Evolutionary conservation across 2,888 invertebrate genomes (phyloP).

Genomic region (Scrobipalpa costella): DNA sequence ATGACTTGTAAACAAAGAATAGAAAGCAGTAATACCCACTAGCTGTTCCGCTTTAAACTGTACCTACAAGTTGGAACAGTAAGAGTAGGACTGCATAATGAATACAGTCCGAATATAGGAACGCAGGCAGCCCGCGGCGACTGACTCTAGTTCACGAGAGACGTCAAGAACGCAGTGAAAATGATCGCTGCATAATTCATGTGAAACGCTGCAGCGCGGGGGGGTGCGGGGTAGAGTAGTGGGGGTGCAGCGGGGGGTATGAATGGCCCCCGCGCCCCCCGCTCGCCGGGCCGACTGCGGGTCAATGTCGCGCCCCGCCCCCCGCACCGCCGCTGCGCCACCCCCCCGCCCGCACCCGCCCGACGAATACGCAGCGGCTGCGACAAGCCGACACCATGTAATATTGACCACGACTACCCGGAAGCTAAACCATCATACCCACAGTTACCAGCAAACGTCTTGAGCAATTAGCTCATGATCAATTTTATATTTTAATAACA

Average conservation of each 20-base stretch:
- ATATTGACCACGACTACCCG: not conserved
- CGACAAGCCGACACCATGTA: not conserved
- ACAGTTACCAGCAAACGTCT: too few species aligned
- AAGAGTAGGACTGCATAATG: not conserved
- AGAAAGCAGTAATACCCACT: too few species aligned
- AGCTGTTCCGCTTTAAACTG: too few species aligned
- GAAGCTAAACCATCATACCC: not conserved
- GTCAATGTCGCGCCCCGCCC: constrained; percentile 63
- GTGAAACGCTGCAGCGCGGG: constrained; percentile 13
- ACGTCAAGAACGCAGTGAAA: constrained; percentile 21
- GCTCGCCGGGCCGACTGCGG: constrained; percentile 46
- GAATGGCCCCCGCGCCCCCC: constrained; percentile 60
- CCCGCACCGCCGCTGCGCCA: constrained; percentile 22
- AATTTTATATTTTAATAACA: too few species aligned
- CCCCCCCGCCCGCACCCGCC: not conserved
- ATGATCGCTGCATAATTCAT: constrained; percentile 23
- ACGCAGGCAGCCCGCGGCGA: not conserved
- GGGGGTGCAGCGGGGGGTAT: constrained; percentile 38
- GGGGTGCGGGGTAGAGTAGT: not conserved
- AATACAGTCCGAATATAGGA: too few species aligned
- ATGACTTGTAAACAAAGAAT: too few species aligned
- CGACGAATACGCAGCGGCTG: constrained; percentile 1
- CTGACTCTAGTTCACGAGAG: not conserved
- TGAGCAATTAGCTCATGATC: too few species aligned
- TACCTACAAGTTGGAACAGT: too few species aligned